Percentiles rank a stretch among this genome's conserved stretches.
Evolutionary conservation across 2,113 vertebrate genomes (phyloP).

Genomic region (Laterallus jamaicensis): DNA sequence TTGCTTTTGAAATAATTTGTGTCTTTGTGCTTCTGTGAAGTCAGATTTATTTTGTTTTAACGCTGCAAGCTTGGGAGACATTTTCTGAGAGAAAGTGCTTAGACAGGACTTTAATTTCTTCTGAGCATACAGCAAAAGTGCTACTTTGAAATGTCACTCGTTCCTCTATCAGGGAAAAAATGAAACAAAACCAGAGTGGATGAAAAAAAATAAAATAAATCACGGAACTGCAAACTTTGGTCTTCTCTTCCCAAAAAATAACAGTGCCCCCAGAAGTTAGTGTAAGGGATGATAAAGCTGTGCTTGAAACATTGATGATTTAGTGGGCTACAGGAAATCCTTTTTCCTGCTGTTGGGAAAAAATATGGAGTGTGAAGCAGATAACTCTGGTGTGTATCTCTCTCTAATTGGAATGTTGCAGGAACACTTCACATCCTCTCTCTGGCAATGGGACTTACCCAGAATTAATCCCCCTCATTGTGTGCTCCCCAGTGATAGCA

Average conservation of each 20-base stretch:
- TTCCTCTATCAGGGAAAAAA: background rate
- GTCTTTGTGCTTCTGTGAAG: constrained; percentile 40
- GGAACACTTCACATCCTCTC: background rate
- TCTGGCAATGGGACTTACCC: background rate
- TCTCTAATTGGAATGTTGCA: constrained; percentile 23
- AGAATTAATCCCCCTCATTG: background rate
- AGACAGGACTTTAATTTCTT: constrained; percentile 20
- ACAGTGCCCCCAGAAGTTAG: constrained; percentile 22
- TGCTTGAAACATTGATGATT: constrained; percentile 10
- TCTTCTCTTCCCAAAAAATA: background rate
- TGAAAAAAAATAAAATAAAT: background rate
- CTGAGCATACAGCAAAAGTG: background rate
- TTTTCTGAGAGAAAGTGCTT: constrained; percentile 45
- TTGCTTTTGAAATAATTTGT: constrained; percentile 36
- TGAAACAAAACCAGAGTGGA: background rate
- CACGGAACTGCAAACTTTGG: background rate
- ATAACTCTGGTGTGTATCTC: background rate
- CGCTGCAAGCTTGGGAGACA: background rate
- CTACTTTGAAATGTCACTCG: constrained; percentile 44
- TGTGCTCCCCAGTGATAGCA: background rate
- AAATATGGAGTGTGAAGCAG: constrained; percentile 11
- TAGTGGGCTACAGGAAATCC: constrained; percentile 20
- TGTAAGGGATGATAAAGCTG: constrained; percentile 36
- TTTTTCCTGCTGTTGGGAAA: constrained; percentile 35
- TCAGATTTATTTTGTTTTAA: constrained; percentile 22